These are phyloP conservation scores for Acrocephalus arundinaceus DNA, from an alignment of 2,113 vertebrate species.

Conservation along the genomic window DNA sequence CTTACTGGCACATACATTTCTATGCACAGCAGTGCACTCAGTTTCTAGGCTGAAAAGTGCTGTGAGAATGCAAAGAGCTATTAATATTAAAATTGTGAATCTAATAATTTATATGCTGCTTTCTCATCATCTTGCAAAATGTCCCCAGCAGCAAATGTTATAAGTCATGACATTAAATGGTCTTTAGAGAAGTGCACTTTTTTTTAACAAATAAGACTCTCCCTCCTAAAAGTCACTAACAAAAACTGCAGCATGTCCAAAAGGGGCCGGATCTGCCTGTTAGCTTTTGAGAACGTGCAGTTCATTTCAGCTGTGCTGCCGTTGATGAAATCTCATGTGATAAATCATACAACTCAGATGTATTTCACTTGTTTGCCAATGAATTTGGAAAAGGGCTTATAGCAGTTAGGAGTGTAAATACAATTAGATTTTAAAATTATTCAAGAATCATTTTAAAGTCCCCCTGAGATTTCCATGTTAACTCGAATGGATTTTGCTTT, in stretches of 20 bases:
- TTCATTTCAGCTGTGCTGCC: neutral
- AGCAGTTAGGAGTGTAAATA: conserved; percentile 64
- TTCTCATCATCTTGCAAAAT: neutral
- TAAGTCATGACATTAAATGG: conserved; percentile 21
- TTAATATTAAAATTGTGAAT: conserved; percentile 5
- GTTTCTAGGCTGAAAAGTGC: neutral
- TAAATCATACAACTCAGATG: conserved; percentile 57
- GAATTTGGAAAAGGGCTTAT: conserved; percentile 69
- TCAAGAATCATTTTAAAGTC: conserved; percentile 67
- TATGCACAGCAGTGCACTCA: neutral
- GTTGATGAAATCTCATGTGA: conserved; percentile 45
- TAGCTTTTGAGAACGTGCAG: neutral
- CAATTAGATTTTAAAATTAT: conserved; percentile 73
- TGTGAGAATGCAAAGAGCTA: neutral
- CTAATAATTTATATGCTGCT: neutral
- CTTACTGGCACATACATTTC: neutral
- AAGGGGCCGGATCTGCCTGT: conserved; percentile 5
- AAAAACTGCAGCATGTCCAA: neutral
- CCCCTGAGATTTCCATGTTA: conserved; percentile 44
- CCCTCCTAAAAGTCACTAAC: neutral
- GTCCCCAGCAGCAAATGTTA: conserved; percentile 21
- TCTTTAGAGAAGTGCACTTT: neutral
- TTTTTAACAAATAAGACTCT: neutral
- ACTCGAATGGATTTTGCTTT: conserved; percentile 59
- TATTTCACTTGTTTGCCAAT: conserved; percentile 65